These are phyloP conservation scores for Palythoa grandis DNA, from an alignment of 92 coral and sea anemone species.

Conservation along the genomic window DNA sequence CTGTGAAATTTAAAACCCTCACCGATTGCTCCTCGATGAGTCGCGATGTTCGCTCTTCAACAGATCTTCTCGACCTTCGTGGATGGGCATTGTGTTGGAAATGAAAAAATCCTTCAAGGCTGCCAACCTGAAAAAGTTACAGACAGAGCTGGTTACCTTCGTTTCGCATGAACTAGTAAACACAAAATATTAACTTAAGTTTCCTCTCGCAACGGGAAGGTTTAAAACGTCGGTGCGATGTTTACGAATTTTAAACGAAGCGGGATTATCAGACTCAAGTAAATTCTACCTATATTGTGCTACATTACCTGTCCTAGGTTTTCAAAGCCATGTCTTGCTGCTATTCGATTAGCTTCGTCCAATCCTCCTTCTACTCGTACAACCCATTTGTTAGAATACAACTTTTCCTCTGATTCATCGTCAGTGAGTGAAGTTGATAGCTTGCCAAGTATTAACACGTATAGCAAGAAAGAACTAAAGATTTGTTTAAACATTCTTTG, in stretches of 20 bases:
- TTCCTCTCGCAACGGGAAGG: conserved; percentile 23
- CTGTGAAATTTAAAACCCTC: conserved; percentile 4
- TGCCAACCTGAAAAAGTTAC: conserved; percentile 72
- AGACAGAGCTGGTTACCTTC: not conserved
- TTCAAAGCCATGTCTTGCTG: conserved; percentile 69
- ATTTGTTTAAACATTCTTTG: conserved; percentile 40
- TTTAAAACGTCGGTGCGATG: not conserved
- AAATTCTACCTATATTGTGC: not conserved
- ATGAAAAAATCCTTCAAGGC: conserved; percentile 80
- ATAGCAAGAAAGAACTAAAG: not conserved
- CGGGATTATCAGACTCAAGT: not conserved
- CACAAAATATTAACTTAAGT: not conserved
- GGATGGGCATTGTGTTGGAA: conserved; percentile 89
- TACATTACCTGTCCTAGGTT: conserved; percentile 88
- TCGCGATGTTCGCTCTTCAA: conserved; percentile 65
- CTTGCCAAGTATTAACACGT: conserved; percentile 21
- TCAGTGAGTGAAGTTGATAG: conserved; percentile 5
- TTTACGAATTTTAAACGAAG: not conserved
- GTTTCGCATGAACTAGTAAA: not conserved
- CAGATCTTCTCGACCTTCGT: conserved; percentile 74
- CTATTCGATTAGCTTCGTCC: conserved; percentile 83
- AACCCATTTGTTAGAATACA: conserved; percentile 95
- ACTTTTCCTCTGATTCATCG: conserved; percentile 29
- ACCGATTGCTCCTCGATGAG: conserved; percentile 57
- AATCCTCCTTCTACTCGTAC: conserved; percentile 82